A percentile compares a stretch with the other conserved stretches of the same genome.
Conservation (phyloP, 1,140 invertebrate species). For the Triops cancriformis region DNA sequence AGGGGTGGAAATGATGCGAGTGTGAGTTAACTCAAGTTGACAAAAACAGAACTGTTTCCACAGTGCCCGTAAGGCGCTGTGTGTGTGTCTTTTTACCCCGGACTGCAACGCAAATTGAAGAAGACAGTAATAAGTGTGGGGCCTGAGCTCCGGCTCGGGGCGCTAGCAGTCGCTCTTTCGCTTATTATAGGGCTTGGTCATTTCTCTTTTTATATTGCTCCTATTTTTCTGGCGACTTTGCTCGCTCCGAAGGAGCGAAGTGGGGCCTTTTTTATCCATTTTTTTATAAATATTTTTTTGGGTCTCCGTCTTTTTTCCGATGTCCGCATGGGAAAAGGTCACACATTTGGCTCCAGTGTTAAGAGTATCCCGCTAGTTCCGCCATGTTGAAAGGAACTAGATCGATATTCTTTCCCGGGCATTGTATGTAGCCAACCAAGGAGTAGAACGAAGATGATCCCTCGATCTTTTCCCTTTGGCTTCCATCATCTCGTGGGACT, state of each 20-base stretch:
- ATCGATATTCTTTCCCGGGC: background rate
- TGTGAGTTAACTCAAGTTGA: background rate
- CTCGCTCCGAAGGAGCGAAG: background rate
- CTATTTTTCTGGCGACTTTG: background rate
- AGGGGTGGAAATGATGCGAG: too few species aligned
- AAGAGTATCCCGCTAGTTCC: background rate
- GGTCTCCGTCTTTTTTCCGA: background rate
- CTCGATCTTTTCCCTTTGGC: background rate
- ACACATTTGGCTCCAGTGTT: slow-evolving; percentile 3
- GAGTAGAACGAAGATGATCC: background rate
- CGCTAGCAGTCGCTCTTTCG: background rate
- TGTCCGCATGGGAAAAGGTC: background rate
- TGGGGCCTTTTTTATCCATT: background rate
- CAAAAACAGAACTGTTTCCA: background rate
- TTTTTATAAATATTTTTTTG: background rate
- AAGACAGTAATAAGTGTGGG: background rate
- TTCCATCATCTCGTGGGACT: background rate
- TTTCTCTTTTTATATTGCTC: background rate
- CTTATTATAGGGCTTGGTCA: background rate
- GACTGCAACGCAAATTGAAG: background rate
- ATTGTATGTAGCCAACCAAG: background rate
- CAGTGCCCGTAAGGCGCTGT: background rate
- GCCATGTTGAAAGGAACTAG: background rate
- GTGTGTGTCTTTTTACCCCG: background rate
- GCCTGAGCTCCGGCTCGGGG: background rate